A percentile compares a stretch with the other conserved stretches of the same genome.
These are phyloP conservation scores for Athalia circularis DNA, from an alignment of 2,888 invertebrate genomes.

Conservation along the genomic window DNA sequence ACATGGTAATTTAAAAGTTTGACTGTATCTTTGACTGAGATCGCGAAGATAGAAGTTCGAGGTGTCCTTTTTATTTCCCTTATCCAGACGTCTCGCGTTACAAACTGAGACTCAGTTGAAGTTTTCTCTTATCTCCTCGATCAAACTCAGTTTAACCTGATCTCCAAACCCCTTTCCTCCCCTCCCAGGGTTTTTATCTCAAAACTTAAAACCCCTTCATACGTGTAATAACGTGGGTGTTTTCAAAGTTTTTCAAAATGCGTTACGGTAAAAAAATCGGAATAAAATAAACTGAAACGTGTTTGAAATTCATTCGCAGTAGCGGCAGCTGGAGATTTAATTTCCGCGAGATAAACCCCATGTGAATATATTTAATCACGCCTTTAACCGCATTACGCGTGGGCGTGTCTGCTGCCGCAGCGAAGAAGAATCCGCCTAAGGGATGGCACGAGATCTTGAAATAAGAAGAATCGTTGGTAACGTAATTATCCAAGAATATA, in stretches of 20 bases:
- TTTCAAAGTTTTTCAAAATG: neutral
- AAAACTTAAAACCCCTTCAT: neutral
- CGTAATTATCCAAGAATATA: no score
- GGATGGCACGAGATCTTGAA: slow-evolving; percentile 29
- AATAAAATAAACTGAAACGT: neutral
- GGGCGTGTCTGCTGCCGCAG: slow-evolving; percentile 1
- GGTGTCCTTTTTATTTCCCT: slow-evolving; percentile 41
- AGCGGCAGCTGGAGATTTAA: neutral
- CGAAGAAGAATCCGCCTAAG: slow-evolving; percentile 5
- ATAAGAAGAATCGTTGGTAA: neutral
- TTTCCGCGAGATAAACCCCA: neutral
- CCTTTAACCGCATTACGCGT: slow-evolving; percentile 25
- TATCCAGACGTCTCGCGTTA: slow-evolving; percentile 41
- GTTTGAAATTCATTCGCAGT: neutral
- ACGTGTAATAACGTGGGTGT: slow-evolving; percentile 27
- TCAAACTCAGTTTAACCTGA: slow-evolving; percentile 30
- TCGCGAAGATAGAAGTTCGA: slow-evolving; percentile 38
- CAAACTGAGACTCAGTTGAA: neutral
- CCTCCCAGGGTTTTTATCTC: neutral
- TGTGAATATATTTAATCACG: slow-evolving; percentile 14
- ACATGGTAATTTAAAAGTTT: slow-evolving; percentile 40
- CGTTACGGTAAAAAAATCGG: no score
- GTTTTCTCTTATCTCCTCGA: slow-evolving; percentile 21
- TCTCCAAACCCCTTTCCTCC: neutral
- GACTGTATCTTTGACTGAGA: slow-evolving; percentile 32